Base-by-base conservation (phyloP, 2,888 invertebrate genomes). In the Philaethria dido region DNA sequence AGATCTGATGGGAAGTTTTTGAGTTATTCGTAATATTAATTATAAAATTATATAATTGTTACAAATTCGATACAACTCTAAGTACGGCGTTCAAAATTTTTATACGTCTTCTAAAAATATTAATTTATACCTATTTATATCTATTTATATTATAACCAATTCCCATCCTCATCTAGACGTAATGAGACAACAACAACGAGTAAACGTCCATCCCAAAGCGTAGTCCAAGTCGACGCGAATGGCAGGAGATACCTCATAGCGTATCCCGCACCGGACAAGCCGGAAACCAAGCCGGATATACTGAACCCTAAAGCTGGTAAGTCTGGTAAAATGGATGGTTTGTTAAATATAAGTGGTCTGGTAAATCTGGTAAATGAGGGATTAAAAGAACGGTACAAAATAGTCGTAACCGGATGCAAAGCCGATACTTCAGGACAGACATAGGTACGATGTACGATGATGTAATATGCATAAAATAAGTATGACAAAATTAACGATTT, bases 141-240 rank as follows among this genome's bases (percentile, higher is more conserved):
- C 0, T 50, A 50, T 50, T 9, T 50, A 50, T 29, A 11, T 50
- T 5, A 4, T 22, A 16, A 48, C 8, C 36, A n/a, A 52, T 47
- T 47, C 22, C 4, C 18, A 47, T 48, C 11, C 14, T 57, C 20
- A 39, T 22, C 73, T 20, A 91, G 91, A 59, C 86, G 91, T 50
- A 84, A 74, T 61, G 87, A 88, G 44, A 80, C 78, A 5, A 79
- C 80, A 0, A 70, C 88, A 0, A 82, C 75, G 39, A 88, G 80
- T 68, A 92, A 92, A 73, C 80, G 91, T 3, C 91, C 92, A 0
- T 88, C 90, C 0, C 92, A 92, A 68, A 90, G 90, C 76, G 92
- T 91, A 52, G 91, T 92, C n/a, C 92, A 91, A 59, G 88, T 92
- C 3, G 92, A 92, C 68, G 86, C 89, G 0, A 88, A 91, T 52